A percentile compares a stretch with the other conserved stretches of the same genome.
These are phyloP conservation scores for Phytoseiulus persimilis DNA, from an alignment of 2,888 invertebrate genomes.

Conservation along the genomic window DNA sequence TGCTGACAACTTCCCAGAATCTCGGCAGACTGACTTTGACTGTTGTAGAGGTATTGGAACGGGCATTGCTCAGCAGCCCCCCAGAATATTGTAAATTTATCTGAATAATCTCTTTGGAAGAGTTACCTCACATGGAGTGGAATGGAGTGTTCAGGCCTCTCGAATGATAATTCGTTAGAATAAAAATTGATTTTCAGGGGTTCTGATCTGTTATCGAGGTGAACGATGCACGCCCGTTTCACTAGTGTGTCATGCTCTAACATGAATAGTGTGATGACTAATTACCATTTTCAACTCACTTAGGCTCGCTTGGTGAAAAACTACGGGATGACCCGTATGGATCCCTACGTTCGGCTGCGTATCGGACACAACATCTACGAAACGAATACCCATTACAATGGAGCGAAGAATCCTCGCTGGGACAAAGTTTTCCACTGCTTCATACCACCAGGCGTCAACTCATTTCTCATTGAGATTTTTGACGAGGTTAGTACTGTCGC, in stretches of 20 bases:
- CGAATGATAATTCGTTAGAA: too few species aligned
- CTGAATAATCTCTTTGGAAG: background rate
- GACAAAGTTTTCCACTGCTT: slow-evolving; percentile 85
- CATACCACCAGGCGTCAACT: slow-evolving; percentile 76
- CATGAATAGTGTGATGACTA: too few species aligned
- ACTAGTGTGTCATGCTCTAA: too few species aligned
- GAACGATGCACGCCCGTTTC: too few species aligned
- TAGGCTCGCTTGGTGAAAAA: slow-evolving; percentile 82
- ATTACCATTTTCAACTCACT: background rate
- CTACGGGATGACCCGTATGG: slow-evolving; percentile 89
- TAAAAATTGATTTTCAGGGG: too few species aligned
- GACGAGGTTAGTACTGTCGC: slow-evolving; percentile 61
- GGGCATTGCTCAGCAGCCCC: background rate
- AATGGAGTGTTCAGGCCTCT: too few species aligned
- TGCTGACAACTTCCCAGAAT: slow-evolving; percentile 50
- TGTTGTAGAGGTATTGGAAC: slow-evolving; percentile 60
- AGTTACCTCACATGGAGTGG: background rate
- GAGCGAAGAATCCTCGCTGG: slow-evolving; percentile 90
- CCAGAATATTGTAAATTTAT: background rate
- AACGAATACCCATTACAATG: slow-evolving; percentile 61
- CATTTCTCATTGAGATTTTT: slow-evolving; percentile 83
- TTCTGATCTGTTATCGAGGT: too few species aligned
- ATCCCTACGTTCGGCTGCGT: slow-evolving; percentile 83
- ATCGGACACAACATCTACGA: slow-evolving; percentile 91
- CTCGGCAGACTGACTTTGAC: slow-evolving; percentile 72